These are phyloP conservation scores for Tachypleus tridentatus DNA, from an alignment of 1,140 invertebrate species.

Conservation along the genomic window DNA sequence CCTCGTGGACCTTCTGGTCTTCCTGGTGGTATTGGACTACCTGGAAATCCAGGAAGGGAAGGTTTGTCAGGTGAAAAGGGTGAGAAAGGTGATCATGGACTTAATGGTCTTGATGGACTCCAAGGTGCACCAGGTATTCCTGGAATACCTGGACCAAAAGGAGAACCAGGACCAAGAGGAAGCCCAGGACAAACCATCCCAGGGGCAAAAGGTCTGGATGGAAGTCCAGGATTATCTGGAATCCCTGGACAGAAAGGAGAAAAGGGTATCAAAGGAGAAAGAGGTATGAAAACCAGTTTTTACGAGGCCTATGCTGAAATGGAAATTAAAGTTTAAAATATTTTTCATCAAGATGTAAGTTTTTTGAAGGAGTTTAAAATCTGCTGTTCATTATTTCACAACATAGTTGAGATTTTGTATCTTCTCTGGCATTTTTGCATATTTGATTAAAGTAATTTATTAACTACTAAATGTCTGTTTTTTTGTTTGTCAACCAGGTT, in stretches of 20 bases:
- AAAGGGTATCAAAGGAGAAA: slow-evolving; percentile 54
- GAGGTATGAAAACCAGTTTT: slow-evolving; percentile 32
- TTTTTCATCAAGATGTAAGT: too few relatives aligned
- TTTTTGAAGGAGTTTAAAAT: too few relatives aligned
- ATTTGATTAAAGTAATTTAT: too few relatives aligned
- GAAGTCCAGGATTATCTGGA: slow-evolving; percentile 39
- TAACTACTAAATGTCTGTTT: too few relatives aligned
- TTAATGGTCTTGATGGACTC: slow-evolving; percentile 30
- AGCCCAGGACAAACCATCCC: slow-evolving; percentile 34
- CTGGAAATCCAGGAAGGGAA: slow-evolving; percentile 54
- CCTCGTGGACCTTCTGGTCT: slow-evolving; percentile 53
- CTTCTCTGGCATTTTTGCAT: too few relatives aligned
- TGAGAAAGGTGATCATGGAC: slow-evolving; percentile 44
- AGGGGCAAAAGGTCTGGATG: slow-evolving; percentile 25
- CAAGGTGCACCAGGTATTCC: slow-evolving; percentile 39
- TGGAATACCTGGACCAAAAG: slow-evolving; percentile 32
- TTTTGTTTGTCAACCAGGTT: too few relatives aligned
- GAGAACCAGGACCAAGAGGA: slow-evolving; percentile 47
- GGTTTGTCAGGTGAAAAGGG: slow-evolving; percentile 48
- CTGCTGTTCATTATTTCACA: too few relatives aligned
- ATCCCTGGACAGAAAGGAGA: slow-evolving; percentile 68
- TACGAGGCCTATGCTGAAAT: too few relatives aligned
- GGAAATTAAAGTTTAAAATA: too few relatives aligned
- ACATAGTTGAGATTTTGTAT: too few relatives aligned
- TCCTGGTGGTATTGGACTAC: slow-evolving; percentile 48